Conservation (phyloP, 2,888 invertebrate genomes). For the Gymnoscelis rufifasciata region DNA sequence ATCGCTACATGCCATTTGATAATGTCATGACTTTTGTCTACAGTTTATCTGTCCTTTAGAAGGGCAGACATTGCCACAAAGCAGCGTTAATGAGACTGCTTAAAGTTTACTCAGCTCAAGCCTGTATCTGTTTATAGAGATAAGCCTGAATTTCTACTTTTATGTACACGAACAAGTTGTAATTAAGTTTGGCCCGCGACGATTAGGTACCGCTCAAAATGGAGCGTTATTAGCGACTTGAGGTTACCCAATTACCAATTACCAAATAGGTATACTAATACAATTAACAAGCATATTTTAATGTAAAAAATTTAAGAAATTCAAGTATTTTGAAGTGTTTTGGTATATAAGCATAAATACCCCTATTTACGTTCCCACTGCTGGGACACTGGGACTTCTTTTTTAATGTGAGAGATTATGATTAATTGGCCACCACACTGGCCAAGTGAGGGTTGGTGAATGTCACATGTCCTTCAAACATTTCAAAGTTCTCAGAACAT, state of each 20-base stretch:
- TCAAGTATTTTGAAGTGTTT: no score
- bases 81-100: conserved; percentile 27
- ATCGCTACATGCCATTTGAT: conserved; percentile 9
- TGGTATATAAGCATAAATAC: no score
- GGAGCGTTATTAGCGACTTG: neutral
- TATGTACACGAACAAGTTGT: neutral
- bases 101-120: conserved; percentile 24
- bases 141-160: conserved; percentile 15
- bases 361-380: no score
- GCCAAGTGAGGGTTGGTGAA: no score
- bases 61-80: conserved; percentile 27
- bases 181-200: neutral
- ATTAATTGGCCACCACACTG: no score
- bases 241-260: neutral
- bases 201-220: neutral
- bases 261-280: no score
- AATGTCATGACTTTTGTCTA: conserved; percentile 16
- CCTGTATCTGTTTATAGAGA: conserved; percentile 24
- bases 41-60: conserved; percentile 23
- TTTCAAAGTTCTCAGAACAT: no score
- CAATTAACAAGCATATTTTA: no score
- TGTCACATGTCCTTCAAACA: no score
- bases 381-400: no score
- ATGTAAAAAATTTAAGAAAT: no score
- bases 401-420: no score